phyloP scores from a whole-genome alignment of 2,113 vertebrate species.

The Phodopus roborovskii region DNA sequence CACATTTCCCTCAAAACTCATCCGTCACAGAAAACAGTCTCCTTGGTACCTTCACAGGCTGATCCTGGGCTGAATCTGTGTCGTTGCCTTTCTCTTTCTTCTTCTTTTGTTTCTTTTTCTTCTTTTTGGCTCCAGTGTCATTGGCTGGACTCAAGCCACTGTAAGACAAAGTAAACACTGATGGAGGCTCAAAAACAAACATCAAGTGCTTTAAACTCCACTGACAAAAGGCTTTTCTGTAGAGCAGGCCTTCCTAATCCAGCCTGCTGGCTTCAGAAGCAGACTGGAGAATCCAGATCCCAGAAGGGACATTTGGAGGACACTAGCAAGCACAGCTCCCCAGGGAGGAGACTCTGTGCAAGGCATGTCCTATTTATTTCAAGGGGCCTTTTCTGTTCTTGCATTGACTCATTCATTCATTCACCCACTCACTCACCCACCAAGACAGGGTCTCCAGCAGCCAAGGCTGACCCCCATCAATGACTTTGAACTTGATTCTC shows the following conservation, averaged over 20 bases:
- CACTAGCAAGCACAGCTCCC: neutral
- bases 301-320: constrained; percentile 10
- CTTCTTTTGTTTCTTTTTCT: constrained; percentile 97
- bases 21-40: neutral
- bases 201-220: constrained; percentile 50
- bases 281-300: constrained; percentile 21
- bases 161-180: constrained; percentile 79
- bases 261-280: constrained; percentile 41
- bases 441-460: neutral
- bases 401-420: neutral
- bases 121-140: constrained; percentile 96
- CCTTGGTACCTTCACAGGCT: constrained; percentile 90
- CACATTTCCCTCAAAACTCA: neutral
- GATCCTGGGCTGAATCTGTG: constrained; percentile 91
- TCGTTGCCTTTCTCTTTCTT: constrained; percentile 96
- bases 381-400: constrained; percentile 22
- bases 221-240: constrained; percentile 69
- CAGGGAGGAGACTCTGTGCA: neutral
- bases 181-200: constrained; percentile 27
- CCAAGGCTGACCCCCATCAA: neutral
- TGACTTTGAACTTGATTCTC: neutral
- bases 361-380: constrained; percentile 35
- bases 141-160: constrained; percentile 93
- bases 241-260: constrained; percentile 40
- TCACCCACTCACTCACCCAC: neutral